phyloP scores from a whole-genome alignment of 2,113 vertebrate genomes.

The Aegotheles bennettii region DNA sequence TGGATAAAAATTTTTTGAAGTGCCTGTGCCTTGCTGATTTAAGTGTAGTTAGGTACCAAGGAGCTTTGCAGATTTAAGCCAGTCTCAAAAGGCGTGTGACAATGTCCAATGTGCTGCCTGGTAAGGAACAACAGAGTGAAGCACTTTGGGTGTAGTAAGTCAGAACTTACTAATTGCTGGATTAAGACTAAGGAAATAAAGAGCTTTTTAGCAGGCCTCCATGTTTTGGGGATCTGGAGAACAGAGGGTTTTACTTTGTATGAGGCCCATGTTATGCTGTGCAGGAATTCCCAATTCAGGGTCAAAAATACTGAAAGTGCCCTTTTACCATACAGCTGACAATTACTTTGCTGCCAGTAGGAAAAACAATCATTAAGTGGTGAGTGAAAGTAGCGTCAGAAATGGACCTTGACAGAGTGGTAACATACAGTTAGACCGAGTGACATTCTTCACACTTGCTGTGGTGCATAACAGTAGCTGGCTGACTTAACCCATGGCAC shows the following conservation, averaged over 20 bases:
- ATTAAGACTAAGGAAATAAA: neutral
- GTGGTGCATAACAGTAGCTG: constrained; percentile 74
- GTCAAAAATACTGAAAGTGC: neutral
- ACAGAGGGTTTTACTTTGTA: neutral
- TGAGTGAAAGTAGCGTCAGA: constrained; percentile 34
- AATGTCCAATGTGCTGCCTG: neutral
- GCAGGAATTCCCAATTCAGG: neutral
- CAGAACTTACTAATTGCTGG: neutral
- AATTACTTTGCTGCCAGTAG: neutral
- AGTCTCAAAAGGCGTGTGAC: neutral
- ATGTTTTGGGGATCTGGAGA: neutral
- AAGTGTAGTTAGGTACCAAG: neutral
- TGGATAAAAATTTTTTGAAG: neutral
- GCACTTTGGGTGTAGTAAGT: neutral
- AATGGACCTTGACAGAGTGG: constrained; percentile 52
- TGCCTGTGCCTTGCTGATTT: neutral
- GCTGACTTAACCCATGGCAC: constrained; percentile 64
- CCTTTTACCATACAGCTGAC: neutral
- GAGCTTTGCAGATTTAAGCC: neutral
- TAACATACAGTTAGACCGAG: constrained; percentile 43
- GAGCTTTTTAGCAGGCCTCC: neutral
- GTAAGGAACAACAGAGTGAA: neutral
- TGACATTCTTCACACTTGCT: constrained; percentile 80
- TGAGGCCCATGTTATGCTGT: neutral
- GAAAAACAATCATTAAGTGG: constrained; percentile 38